Conservation (phyloP, 2,797 vertebrate species). For the Arnoldichthys spilopterus region DNA sequence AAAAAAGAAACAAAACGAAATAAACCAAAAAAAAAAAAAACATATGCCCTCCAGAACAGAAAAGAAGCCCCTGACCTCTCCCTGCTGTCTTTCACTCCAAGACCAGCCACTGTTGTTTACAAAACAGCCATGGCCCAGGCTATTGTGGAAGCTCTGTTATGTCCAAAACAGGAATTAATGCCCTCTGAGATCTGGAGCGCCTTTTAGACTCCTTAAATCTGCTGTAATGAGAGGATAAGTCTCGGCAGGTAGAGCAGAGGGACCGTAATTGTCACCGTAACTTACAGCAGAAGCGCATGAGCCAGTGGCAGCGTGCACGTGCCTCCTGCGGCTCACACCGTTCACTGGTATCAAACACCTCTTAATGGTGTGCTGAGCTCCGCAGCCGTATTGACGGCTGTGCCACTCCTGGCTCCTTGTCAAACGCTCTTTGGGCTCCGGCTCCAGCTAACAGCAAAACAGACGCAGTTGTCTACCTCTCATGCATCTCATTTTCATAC, state of each 20-base stretch:
- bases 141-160: conserved; percentile 45
- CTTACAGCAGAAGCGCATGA: conserved; percentile 50
- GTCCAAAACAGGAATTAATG: conserved; percentile 51
- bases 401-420: conserved; percentile 49
- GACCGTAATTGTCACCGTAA: conserved; percentile 62
- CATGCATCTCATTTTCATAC: conserved; percentile 57
- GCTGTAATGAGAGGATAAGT: conserved; percentile 60
- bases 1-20: background rate
- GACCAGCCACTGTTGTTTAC: conserved; percentile 50
- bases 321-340: conserved; percentile 48
- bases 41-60: conserved; percentile 31
- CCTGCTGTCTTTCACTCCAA: conserved; percentile 32
- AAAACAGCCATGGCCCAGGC: conserved; percentile 43
- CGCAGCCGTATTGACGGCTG: conserved; percentile 51
- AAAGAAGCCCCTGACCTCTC: conserved; percentile 42
- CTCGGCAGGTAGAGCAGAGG: conserved; percentile 57
- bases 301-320: conserved; percentile 43
- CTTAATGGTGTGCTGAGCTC: conserved; percentile 55
- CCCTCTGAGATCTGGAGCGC: conserved; percentile 44
- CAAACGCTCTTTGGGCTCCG: conserved; percentile 47
- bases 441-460: conserved; percentile 43
- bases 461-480: conserved; percentile 45
- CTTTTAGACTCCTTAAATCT: conserved; percentile 61
- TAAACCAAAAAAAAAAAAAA: conserved; percentile 17
- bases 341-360: conserved; percentile 56